Evolutionary conservation across 2,888 invertebrate genomes (phyloP), one percentile per base, ranked within the genome.

Genomic region (Reticulitermes lucifugus): DNA sequence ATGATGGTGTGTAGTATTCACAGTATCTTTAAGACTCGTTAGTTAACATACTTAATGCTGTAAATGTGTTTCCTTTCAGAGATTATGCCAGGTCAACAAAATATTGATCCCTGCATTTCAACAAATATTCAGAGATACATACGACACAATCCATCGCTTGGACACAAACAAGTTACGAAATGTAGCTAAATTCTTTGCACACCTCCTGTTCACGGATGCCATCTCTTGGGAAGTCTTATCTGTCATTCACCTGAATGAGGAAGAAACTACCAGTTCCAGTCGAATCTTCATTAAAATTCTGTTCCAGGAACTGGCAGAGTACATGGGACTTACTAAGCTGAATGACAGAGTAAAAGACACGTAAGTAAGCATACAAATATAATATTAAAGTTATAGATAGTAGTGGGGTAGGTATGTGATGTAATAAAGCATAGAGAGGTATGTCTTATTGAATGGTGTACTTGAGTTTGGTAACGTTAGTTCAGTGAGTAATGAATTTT

Each of bases 241-340:
- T 25, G 96, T 96, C 89, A 97, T 99, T 81, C 96, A 95, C 89
- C 91, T 99, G 83, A 99, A 98, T 88, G 99, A 99, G 91, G 98
- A 99, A 86, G 99, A 99, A 88, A 99, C 99, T 0, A 98, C 98
- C 0, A 98, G 98, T 88, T 98, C 99, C 0, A 98, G 98, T 90
- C 93, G 99, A 88, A 98, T 99, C 89, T 99, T 99, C 90, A 97
- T 99, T 85, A 99, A 99, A 92, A 98, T 98, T 87, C 92, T 99
- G 65, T 99, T 99, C 90, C 97, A 97, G 93, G 99, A 99, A 90
- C 91, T 99, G 84, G 96, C 97, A 0, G 99, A 99, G 90, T 98
- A 97, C 88, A 97, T 99, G 97, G 99, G 99, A 0, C 91, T 99
- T 79, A 94, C 95, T 79, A 98, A 98, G 89, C 92, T 99, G 41